phyloP scores from a whole-genome alignment of 2,888 invertebrate species.

The Drosophila mettleri region DNA sequence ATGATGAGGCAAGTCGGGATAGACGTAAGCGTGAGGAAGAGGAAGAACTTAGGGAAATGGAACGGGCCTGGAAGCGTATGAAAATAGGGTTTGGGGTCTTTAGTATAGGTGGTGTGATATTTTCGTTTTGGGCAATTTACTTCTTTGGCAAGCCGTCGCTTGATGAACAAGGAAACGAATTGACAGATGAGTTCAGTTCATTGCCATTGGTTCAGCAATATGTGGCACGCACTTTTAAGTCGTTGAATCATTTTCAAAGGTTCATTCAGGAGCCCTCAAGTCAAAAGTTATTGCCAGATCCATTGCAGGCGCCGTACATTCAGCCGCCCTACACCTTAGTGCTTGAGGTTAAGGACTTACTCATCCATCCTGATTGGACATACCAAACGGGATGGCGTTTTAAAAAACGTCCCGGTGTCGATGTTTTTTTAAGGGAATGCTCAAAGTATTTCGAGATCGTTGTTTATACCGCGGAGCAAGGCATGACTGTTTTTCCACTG shows the following conservation, averaged over 20 bases:
- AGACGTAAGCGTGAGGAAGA: conserved; percentile 84
- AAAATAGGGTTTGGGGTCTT: conserved; percentile 88
- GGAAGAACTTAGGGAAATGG: conserved; percentile 87
- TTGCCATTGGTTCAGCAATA: conserved; percentile 89
- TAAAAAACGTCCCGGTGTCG: conserved; percentile 98
- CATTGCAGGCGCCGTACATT: conserved; percentile 93
- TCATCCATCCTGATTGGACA: conserved; percentile 99
- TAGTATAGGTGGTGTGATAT: conserved; percentile 87
- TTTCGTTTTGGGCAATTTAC: conserved; percentile 88
- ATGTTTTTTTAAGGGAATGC: conserved; percentile 95
- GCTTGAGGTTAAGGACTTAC: conserved; percentile 96
- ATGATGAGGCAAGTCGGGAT: conserved; percentile 85
- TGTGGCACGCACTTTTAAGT: conserved; percentile 89
- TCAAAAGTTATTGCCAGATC: conserved; percentile 96
- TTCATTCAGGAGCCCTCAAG: conserved; percentile 97
- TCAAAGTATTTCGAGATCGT: conserved; percentile 97
- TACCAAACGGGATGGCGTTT: conserved; percentile 99
- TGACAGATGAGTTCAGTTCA: conserved; percentile 90
- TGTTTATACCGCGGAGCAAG: conserved; percentile 97
- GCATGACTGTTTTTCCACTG: conserved; percentile 97
- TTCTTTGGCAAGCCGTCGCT: conserved; percentile 90
- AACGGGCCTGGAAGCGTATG: conserved; percentile 90
- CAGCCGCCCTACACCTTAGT: conserved; percentile 98
- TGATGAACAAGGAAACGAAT: conserved; percentile 89
- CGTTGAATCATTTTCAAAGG: conserved; percentile 90